Base-by-base conservation (phyloP, 2,797 vertebrate species). In the Pseudochirops cupreus region DNA sequence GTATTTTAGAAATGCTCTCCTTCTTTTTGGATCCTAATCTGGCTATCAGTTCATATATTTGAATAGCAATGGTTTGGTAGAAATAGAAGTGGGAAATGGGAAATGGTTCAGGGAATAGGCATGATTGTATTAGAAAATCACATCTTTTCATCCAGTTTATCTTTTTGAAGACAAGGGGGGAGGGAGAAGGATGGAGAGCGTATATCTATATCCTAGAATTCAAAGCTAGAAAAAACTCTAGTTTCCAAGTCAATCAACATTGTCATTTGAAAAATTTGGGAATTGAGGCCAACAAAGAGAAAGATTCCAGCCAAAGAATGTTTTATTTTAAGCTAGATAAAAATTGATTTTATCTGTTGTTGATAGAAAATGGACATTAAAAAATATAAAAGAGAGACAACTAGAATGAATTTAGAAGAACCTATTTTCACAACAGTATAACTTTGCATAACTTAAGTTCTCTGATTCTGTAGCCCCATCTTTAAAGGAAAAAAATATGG, bases 31-130 rank as follows among this genome's bases (percentile, higher is more conserved):
- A 95, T 53, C 93, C 96, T 96, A 96, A 92, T 58, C 46, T 93
- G 91, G 54, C 29, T 92, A 95, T 96, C 87, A 97, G 82, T 96
- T 91, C 94, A 93, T 46, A 58, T 54, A 94, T 96, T 94, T 96
- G 13, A 33, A 91, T 5, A 95, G 46, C 53, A 92, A 74, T 92
- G 92, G 62, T 58, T 96, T 89, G 4, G 33, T 46, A n/a, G 56
- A 91, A 55, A 92, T 58, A 95, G 55, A 96, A 96, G 46, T 59
- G 53, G 3, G 11, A 95, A 95, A 91, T 93, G 5, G 55, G 90
- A 96, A 96, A 93, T 94, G 82, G 54, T 14, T 12, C 87, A 91
- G 58, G 56, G 31, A 95, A 55, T 90, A 54, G 18, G 53, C 56
- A 12, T 55, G 92, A 67, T 92, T 92, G 24, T 94, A 24, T 91